Evolutionary conservation across 2,113 vertebrate genomes (phyloP), one percentile per base, ranked within the genome.

Genomic region (Phoenicopterus ruber): DNA sequence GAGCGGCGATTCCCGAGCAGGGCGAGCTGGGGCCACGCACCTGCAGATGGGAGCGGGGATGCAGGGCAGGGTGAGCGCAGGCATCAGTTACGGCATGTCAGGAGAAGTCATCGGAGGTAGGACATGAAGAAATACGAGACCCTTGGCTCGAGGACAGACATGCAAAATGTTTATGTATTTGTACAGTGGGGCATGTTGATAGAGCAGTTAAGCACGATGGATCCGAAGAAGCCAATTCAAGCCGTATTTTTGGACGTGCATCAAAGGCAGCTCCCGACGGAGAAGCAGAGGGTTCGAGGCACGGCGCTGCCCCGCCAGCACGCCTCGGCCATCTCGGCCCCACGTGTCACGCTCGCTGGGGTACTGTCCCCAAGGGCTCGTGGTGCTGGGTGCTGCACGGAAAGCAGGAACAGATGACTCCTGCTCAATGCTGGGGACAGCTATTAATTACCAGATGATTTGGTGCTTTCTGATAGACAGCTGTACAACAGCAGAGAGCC

Each of bases 1-100:
- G 28, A 88, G 25, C 2, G 2, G 55, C 7, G 4, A 17, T 38
- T 52, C 52, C 54, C 11, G 11, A 44, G 66, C 34, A 17, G 61
- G 79, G 44, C 5, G 2, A 36, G 34, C 17, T 87, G 55, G 3
- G 42, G 29, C 52, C 38, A 32, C 3, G 4, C 14, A 19, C 63
- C 55, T 2, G 0, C 14, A 44, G 86, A 25, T 55, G 69, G 55
- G 62, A 88, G 38, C 2, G 0, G 54, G 71, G 40, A 62, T 19
- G 14, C 0, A 0, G 58, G 61, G 25, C 38, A 62, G 38, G 36
- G 36, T 11, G 54, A 85, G n/a, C 8, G 0, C 36, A 11, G 36
- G 83, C 52, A 13, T 18, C 2, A 0, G 15, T 50, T 34, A 32
- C 2, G 9, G 58, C 66, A 58, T 2, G 14, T 44, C 1, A 2